phyloP scores from a whole-genome alignment of 2,888 invertebrate species.

The Temnothorax rugatulus region DNA sequence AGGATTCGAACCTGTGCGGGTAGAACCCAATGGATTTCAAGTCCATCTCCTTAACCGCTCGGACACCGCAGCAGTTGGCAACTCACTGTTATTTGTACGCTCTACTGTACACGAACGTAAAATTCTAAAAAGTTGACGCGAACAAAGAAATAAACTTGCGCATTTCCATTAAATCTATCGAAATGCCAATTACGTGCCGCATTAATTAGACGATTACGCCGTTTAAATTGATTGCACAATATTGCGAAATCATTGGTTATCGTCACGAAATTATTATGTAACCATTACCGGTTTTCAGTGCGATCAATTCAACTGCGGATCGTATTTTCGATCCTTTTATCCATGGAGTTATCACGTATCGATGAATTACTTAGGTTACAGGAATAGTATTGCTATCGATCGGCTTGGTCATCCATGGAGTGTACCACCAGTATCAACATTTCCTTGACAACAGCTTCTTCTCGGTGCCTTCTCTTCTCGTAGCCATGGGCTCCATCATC shows the following conservation, averaged over 20 bases:
- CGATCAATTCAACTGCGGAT: background rate
- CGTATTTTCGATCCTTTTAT: background rate
- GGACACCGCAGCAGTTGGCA: slow-evolving; percentile 84
- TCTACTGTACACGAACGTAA: background rate
- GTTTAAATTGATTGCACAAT: background rate
- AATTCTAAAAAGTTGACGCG: background rate
- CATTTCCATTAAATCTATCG: background rate
- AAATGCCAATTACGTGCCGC: background rate
- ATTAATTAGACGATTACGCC: background rate
- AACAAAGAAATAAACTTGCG: background rate
- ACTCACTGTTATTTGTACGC: background rate
- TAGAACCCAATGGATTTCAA: slow-evolving; percentile 86
- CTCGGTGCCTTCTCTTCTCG: slow-evolving; percentile 90
- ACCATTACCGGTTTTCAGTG: background rate
- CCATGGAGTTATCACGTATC: background rate
- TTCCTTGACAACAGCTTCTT: slow-evolving; percentile 91
- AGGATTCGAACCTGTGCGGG: slow-evolving; percentile 86
- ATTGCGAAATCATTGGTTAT: background rate
- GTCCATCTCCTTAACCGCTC: slow-evolving; percentile 86
- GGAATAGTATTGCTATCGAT: slow-evolving; percentile 92
- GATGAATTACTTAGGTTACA: slow-evolving; percentile 89
- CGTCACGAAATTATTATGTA: background rate
- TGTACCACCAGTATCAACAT: slow-evolving; percentile 90
- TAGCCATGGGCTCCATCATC: slow-evolving; percentile 89
- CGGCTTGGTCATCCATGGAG: slow-evolving; percentile 90